Evolutionary conservation across 2,113 vertebrate genomes (phyloP), one percentile per base, ranked within the genome.

Genomic region (Scolopax mira): DNA sequence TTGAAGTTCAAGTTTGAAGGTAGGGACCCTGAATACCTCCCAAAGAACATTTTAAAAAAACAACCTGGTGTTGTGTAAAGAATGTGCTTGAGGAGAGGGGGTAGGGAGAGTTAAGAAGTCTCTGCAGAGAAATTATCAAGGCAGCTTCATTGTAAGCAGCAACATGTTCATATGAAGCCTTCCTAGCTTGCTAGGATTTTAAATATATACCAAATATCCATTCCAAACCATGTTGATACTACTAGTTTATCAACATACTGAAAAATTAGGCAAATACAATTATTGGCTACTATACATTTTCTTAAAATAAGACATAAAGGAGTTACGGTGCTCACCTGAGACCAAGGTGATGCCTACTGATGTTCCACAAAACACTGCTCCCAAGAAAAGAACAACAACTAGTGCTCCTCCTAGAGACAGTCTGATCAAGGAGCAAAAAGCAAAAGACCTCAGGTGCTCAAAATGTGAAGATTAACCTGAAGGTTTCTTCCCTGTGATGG

Each of bases 1-100:
- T 96, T 96, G 92, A 96, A 96, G 93, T 92, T 94, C 66, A 77
- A 69, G 75, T 93, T 69, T 90, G 90, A 92, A 88, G 85, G 75
- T 74, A 41, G 31, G 44, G 79, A 90, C 84, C 22, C 42, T 71
- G 65, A 88, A 81, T 90, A 86, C 55, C 82, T 91, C 74, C 42
- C 85, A 66, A 70, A 9, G 55, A 93, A 93, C 33, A 71, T 60
- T 86, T 79, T 66, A 60, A 61, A 87, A 91, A 94, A 83, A 7
- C 41, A 79, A 37, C 37, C 46, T 83, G 15, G 55, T 92, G 75
- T 42, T 94, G 46, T 79, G 9, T 62, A 62, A 96, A 96, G 85
- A 91, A 84, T 83, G 52, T 88, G 51, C 55, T 80, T 71, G 60
- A 80, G 44, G 19, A 51, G 51, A 42, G 52, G 21, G 33, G 13